phyloP scores from a whole-genome alignment of 2,113 vertebrate genomes.

The Leptosomus discolor region DNA sequence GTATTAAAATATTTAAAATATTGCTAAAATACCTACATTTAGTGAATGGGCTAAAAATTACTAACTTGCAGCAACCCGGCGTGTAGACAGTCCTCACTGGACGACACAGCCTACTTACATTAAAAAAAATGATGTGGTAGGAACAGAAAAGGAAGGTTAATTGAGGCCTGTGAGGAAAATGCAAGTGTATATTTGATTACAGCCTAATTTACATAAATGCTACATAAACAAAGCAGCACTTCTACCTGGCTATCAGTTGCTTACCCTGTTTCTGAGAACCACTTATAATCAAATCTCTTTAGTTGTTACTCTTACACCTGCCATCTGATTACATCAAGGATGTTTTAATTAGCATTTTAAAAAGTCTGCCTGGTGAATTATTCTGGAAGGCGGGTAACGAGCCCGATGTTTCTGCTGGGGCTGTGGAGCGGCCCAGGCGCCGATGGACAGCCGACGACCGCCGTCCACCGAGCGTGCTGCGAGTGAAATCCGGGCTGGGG shows the following conservation, averaged over 20 bases:
- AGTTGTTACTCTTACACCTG: constrained; percentile 57
- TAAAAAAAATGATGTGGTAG: neutral
- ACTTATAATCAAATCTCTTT: constrained; percentile 70
- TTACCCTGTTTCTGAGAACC: constrained; percentile 47
- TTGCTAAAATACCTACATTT: neutral
- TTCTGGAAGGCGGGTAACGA: neutral
- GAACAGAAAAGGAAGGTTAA: constrained; percentile 53
- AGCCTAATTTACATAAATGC: constrained; percentile 61
- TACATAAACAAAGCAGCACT: constrained; percentile 63
- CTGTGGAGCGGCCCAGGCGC: neutral
- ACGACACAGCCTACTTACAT: neutral
- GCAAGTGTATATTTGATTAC: constrained; percentile 62
- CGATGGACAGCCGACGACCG: fast-evolving
- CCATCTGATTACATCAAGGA: constrained; percentile 58
- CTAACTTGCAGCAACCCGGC: neutral
- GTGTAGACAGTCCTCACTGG: neutral
- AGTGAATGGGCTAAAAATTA: neutral
- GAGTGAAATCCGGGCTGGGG: neutral
- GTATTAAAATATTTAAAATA: neutral
- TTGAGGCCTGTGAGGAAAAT: constrained; percentile 42
- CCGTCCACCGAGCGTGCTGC: fast-evolving
- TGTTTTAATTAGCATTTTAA: constrained; percentile 62
- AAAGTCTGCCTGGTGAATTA: neutral
- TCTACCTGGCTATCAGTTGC: constrained; percentile 56
- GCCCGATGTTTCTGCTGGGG: neutral